Base-by-base conservation (phyloP, 2,113 vertebrate genomes). In the Lota lota region DNA sequence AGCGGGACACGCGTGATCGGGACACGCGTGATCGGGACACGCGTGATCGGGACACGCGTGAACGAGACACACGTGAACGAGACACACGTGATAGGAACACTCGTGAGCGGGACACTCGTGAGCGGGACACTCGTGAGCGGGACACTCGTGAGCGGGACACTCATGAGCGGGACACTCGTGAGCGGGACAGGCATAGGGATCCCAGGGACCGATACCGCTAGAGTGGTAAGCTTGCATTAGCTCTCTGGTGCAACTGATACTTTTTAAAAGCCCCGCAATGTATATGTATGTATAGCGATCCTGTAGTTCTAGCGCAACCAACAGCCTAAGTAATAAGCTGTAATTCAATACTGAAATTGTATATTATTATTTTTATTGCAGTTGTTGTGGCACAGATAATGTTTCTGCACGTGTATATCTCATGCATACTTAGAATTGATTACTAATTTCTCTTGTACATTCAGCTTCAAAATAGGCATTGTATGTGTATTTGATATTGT, bases 171-270 rank as follows among this genome's bases (percentile, higher is more conserved):
- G 40, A 47, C 11, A 78, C 83, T 1, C 66, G 88, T 14, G 87
- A 86, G 24, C 73, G 83, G n/a, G 85, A 87, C 24, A 69, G 80
- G 61, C 82, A 89, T 68, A 76, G 88, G 76, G 88, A 91, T 22
- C 73, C 90, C 68, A 82, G 89, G 68, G 88, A 89, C 65, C 58
- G 79, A 66, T 86, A 92, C 63, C 87, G 84, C 76, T 90, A 81
- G 87, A 70, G 56, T 76, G 85, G 91, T 89, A 72, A 80, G 70
- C 22, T 73, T 62, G 53, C 40, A 47, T 47, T 47, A 47, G 40
- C 1, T 33, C 24, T 40, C 5, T 68, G 4, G 6, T 64, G 33
- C n/a, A 5, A 14, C 40, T 47, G 40, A 47, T 47, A 47, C 6
- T 47, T 47, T 47, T 47, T 47, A 10, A 47, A 47, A 47, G 40